Percentiles rank a stretch among this genome's conserved stretches.
Conservation (phyloP, 53 echinoderm and acorn worm genomes). For the Echinarachnius parma region DNA sequence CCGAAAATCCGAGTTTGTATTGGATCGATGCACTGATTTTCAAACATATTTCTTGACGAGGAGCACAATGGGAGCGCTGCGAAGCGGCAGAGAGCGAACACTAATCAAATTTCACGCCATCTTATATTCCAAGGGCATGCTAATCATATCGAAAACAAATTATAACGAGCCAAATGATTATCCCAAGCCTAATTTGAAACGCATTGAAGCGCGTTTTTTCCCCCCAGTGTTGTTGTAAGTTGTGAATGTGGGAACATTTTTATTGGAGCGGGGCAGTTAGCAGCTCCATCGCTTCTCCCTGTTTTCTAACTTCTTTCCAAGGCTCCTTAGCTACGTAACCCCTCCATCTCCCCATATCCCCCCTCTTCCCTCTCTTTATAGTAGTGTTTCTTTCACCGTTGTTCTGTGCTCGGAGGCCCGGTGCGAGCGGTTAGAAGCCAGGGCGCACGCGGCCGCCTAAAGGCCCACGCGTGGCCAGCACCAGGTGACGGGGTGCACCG, state of each 20-base stretch:
- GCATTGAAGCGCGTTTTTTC: conserved; percentile 8
- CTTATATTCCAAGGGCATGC: conserved; percentile 14
- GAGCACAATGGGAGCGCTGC: not conserved
- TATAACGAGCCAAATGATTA: conserved; percentile 6
- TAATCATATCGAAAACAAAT: not conserved
- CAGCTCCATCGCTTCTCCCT: too few species aligned
- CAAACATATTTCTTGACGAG: not conserved
- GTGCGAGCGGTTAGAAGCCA: not conserved
- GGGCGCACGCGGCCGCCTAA: conserved; percentile 15
- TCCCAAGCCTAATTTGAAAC: conserved; percentile 23
- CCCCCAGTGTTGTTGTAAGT: too few species aligned
- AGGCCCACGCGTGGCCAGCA: conserved; percentile 1
- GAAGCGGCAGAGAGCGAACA: not conserved
- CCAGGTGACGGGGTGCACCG: conserved; percentile 22
- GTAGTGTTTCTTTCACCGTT: not conserved
- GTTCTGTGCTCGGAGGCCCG: not conserved
- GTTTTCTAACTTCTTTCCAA: too few species aligned
- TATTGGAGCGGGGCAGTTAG: too few species aligned
- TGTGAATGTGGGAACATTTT: too few species aligned
- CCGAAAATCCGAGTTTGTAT: too few species aligned
- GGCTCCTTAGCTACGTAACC: too few species aligned
- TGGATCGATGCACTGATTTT: conserved; percentile 32
- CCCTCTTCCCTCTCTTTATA: too few species aligned
- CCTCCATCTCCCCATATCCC: too few species aligned
- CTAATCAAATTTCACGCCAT: conserved; percentile 39